These are phyloP conservation scores for Drosophila putrida DNA, from an alignment of 2,888 invertebrate species.

Conservation along the genomic window DNA sequence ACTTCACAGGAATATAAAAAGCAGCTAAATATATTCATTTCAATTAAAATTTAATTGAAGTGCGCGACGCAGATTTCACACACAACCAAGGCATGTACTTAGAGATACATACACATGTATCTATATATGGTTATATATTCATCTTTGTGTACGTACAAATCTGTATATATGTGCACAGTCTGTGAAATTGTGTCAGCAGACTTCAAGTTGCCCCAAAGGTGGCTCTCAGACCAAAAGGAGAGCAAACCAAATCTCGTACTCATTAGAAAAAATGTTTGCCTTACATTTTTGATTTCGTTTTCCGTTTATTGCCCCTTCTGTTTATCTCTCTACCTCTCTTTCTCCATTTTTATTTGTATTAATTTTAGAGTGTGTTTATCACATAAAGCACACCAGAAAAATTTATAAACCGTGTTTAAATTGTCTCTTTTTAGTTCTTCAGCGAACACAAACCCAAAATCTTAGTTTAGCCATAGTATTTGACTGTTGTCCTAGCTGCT, in stretches of 20 bases:
- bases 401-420: constrained; percentile 30
- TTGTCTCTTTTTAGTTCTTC: constrained; percentile 17
- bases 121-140: neutral
- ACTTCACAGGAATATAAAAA: constrained; percentile 41
- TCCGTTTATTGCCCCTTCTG: neutral
- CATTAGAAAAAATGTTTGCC: constrained; percentile 66
- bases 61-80: constrained; percentile 47
- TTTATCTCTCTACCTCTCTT: constrained; percentile 2
- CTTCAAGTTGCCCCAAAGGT: constrained; percentile 43
- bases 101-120: constrained; percentile 7
- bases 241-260: constrained; percentile 38
- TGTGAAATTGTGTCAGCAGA: constrained; percentile 73
- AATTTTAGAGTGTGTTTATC: constrained; percentile 43
- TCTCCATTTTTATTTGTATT: constrained; percentile 43
- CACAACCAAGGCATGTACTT: constrained; percentile 39
- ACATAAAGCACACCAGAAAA: constrained; percentile 33
- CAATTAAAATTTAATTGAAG: constrained; percentile 80
- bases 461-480: constrained; percentile 29
- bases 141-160: neutral
- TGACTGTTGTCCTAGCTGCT: constrained; percentile 32
- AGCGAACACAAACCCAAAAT: constrained; percentile 19
- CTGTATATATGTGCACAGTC: constrained; percentile 31
- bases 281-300: constrained; percentile 39
- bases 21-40: constrained; percentile 66
- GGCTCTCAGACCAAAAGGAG: constrained; percentile 8